These are phyloP conservation scores for Columba janthina DNA, from an alignment of 2,113 vertebrate species.

Conservation along the genomic window DNA sequence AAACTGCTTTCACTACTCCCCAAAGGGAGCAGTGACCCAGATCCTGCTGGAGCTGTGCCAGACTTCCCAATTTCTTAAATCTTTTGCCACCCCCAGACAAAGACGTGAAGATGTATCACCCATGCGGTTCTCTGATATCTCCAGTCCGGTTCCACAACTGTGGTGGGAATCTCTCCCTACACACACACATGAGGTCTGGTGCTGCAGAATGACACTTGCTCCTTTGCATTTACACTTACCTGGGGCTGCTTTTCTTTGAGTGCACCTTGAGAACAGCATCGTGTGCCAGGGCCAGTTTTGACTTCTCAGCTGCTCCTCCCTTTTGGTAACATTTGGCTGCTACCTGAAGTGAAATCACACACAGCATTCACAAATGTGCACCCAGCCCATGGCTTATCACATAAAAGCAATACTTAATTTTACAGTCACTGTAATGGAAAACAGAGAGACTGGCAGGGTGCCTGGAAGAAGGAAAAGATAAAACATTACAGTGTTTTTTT, in stretches of 20 bases:
- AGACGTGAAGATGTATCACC: background rate
- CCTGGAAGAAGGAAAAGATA: background rate
- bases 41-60: background rate
- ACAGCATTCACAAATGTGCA: background rate
- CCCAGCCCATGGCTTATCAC: background rate
- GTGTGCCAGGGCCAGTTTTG: conserved; percentile 80
- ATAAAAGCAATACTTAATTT: background rate
- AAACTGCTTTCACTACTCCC: background rate
- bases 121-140: fast-evolving
- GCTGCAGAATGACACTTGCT: fast-evolving
- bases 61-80: background rate
- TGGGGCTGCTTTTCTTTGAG: conserved; percentile 75
- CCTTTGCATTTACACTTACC: conserved; percentile 29
- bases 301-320: conserved; percentile 79
- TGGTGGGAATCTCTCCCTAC: background rate
- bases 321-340: conserved; percentile 86
- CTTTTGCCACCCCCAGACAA: background rate
- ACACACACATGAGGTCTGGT: background rate
- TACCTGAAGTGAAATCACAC: conserved; percentile 71
- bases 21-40: background rate
- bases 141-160: fast-evolving
- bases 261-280: conserved; percentile 78
- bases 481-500: background rate
- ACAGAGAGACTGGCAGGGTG: background rate
- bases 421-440: background rate